phyloP scores from a whole-genome alignment of 2,113 vertebrate genomes.

The Cariama cristata region DNA sequence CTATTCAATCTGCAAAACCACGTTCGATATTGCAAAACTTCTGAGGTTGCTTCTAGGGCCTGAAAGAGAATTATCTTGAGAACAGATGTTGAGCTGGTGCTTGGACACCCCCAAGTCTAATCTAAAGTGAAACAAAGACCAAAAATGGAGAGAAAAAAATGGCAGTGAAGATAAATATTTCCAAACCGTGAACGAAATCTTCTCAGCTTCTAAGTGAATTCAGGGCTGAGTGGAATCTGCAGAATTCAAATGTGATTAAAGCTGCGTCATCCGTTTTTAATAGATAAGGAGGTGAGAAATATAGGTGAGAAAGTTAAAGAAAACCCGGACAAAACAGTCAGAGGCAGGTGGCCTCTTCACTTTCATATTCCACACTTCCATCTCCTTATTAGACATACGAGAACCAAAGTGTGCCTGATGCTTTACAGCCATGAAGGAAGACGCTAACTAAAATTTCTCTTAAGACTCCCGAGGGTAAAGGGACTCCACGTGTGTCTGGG shows the following conservation, averaged over 20 bases:
- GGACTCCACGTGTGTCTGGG: not conserved
- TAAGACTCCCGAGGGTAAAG: not conserved
- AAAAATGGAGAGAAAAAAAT: not conserved
- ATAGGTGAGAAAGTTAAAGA: not conserved
- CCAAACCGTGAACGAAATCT: not conserved
- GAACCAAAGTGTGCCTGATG: constrained; percentile 14
- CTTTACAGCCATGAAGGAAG: not conserved
- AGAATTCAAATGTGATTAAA: not conserved
- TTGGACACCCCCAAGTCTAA: not conserved
- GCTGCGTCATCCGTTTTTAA: not conserved
- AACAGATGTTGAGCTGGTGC: not conserved
- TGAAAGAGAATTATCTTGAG: not conserved
- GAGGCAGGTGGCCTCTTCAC: not conserved
- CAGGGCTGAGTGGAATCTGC: not conserved
- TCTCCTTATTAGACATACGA: not conserved
- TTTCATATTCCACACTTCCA: not conserved
- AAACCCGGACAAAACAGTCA: not conserved
- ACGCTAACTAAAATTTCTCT: not conserved
- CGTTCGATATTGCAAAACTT: not conserved
- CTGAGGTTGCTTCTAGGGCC: not conserved
- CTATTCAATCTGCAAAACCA: not conserved
- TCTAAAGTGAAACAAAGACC: not conserved
- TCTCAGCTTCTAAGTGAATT: not conserved
- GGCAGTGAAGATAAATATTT: not conserved
- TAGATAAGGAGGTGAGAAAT: not conserved